Conservation (phyloP, 53 echinoderm and acorn worm genomes). For the Paelopatides confundens region DNA sequence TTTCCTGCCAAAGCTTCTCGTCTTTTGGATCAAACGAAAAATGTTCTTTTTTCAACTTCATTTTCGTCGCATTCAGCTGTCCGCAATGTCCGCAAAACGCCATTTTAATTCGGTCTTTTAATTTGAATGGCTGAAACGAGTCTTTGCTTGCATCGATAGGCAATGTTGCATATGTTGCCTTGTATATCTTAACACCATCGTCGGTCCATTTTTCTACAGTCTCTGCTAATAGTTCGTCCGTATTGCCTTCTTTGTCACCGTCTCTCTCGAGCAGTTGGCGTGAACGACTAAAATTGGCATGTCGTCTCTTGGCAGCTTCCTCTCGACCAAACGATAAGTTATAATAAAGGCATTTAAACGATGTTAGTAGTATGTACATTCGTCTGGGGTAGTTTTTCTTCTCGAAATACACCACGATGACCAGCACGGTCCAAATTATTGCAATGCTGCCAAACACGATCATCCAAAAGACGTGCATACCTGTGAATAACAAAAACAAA, state of each 20-base stretch:
- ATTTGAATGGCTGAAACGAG: neutral
- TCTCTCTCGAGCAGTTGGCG: neutral
- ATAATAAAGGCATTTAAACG: neutral
- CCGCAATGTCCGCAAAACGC: slow-evolving; percentile 34
- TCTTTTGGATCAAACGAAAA: slow-evolving; percentile 14
- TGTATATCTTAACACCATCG: slow-evolving; percentile 31
- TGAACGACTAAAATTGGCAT: neutral
- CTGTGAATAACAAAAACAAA: too few relatives aligned
- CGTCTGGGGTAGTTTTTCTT: slow-evolving; percentile 31
- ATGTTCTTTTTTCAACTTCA: neutral
- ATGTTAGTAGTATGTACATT: slow-evolving; percentile 12
- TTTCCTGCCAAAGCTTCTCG: slow-evolving; percentile 34
- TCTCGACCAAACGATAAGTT: slow-evolving; percentile 17
- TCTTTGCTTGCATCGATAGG: slow-evolving; percentile 13
- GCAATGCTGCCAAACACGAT: slow-evolving; percentile 22
- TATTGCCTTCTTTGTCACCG: neutral
- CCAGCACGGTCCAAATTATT: slow-evolving; percentile 15
- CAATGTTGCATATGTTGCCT: neutral
- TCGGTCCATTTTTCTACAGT: slow-evolving; percentile 18
- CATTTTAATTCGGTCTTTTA: neutral
- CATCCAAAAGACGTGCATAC: slow-evolving; percentile 47
- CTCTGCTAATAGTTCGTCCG: neutral
- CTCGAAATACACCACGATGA: slow-evolving; percentile 10
- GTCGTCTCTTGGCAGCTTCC: neutral
- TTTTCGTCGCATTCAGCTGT: slow-evolving; percentile 7